Base-by-base conservation (phyloP, 2,113 vertebrate genomes). In the Dasypus novemcinctus region DNA sequence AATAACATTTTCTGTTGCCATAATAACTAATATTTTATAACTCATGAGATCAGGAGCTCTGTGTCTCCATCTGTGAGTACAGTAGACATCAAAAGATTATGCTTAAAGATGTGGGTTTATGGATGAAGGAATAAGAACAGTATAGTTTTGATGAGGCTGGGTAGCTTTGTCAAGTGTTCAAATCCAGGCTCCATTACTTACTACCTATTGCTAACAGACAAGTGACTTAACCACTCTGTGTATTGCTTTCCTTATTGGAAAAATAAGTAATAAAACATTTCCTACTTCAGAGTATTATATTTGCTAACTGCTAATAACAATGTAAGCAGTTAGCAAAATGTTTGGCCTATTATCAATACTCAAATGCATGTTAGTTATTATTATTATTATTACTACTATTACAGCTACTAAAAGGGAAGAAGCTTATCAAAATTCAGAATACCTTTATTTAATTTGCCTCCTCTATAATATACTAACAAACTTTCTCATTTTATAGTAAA, bases 401-500 rank as follows among this genome's bases (percentile, higher is more conserved):
- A n/a, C n/a, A n/a, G n/a, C n/a, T n/a, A n/a, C 9, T 46, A 5
- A 79, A 95, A 90, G 21, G 11, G 59, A 12, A 17, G 21, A 66
- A 31, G 13, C 74, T 87, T 85, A 89, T 82, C 14, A 80, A 64
- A 91, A 76, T 88, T 92, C 9, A 31, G 25, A 75, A 29, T 69
- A n/a, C 57, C 52, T 76, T 76, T 63, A 27, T 64, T 94, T 46
- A 46, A 38, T 76, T 68, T 82, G 27, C 61, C 15, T 72, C 38
- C 80, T 4, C 63, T 33, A 49, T 59, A 76, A 5, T 17, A 36
- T 87, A 52, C 69, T 82, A 41, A n/a, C 33, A 38, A 29, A 72
- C 12, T 4, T 94, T 84, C n/a, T 94, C 31, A 91, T 82, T 87
- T 90, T 90, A 87, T 33, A 64, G 54, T 5, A 41, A 93, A 20